phyloP scores from a whole-genome alignment of 1,140 invertebrate species.

The Calycopis cecrops region DNA sequence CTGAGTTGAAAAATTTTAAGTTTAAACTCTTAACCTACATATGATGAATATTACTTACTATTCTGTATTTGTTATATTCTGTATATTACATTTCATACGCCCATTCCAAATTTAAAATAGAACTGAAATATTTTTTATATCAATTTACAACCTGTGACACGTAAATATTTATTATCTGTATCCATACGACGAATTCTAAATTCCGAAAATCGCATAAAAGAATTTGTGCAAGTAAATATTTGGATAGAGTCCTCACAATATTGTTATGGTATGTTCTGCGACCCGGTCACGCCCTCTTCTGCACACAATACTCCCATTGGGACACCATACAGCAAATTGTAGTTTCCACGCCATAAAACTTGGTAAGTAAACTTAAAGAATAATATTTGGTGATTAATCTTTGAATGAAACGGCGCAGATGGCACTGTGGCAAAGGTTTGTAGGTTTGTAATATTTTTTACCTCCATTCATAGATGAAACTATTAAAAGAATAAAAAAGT shows the following conservation, averaged over 20 bases:
- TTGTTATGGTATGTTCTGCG: slow-evolving; percentile 31
- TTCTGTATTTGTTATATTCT: too few species aligned
- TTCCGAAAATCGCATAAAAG: slow-evolving; percentile 35
- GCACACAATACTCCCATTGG: slow-evolving; percentile 38
- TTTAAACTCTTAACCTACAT: too few species aligned
- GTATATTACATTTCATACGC: neutral
- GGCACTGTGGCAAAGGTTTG: neutral
- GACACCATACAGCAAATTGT: slow-evolving; percentile 62
- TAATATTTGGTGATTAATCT: slow-evolving; percentile 57
- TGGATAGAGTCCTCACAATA: slow-evolving; percentile 60
- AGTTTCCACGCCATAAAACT: slow-evolving; percentile 67
- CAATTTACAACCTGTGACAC: too few species aligned
- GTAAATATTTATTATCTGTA: neutral
- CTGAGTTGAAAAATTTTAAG: too few species aligned
- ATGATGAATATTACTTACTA: too few species aligned
- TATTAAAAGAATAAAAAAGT: too few species aligned
- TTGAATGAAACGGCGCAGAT: slow-evolving; percentile 40
- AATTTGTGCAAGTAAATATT: slow-evolving; percentile 64
- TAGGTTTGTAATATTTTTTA: neutral
- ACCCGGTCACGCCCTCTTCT: slow-evolving; percentile 59
- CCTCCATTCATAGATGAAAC: too few species aligned
- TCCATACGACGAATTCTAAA: slow-evolving; percentile 19
- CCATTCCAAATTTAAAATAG: neutral
- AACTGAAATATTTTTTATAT: neutral
- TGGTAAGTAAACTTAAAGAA: slow-evolving; percentile 42